These are phyloP conservation scores for Drosophila repletoides DNA, from an alignment of 1,140 invertebrate genomes.

Conservation along the genomic window DNA sequence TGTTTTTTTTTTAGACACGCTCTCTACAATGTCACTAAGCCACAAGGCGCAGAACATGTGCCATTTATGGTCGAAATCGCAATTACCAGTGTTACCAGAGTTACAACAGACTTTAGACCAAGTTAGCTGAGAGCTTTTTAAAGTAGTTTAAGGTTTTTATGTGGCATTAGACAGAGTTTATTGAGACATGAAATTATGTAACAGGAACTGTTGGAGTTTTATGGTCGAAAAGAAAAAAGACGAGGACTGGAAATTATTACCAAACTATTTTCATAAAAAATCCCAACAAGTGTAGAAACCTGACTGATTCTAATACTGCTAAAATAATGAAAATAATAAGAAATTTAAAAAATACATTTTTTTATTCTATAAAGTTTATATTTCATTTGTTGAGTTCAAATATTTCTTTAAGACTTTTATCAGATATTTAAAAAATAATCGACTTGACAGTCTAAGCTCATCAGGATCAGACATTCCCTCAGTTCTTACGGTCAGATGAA, in stretches of 20 bases:
- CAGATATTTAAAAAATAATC: background rate
- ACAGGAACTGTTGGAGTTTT: too few species aligned
- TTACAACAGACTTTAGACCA: constrained; percentile 23
- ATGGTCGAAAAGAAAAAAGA: too few species aligned
- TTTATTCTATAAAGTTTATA: too few species aligned
- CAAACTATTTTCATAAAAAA: too few species aligned
- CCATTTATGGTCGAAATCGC: constrained; percentile 63
- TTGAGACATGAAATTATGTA: constrained; percentile 6
- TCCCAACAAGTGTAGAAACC: too few species aligned
- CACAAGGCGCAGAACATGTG: constrained; percentile 34
- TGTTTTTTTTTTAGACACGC: constrained; percentile 35
- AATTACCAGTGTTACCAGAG: constrained; percentile 44
- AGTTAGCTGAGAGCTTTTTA: constrained; percentile 37
- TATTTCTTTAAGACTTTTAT: too few species aligned
- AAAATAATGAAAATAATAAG: too few species aligned
- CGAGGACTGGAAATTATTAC: too few species aligned
- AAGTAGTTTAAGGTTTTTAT: constrained; percentile 57
- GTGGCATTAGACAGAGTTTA: constrained; percentile 18
- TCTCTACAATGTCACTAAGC: constrained; percentile 68
- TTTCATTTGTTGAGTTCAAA: too few species aligned
- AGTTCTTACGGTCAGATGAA: background rate
- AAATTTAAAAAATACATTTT: too few species aligned
- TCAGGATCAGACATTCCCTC: background rate
- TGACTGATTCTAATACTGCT: too few species aligned
- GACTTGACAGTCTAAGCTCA: too few species aligned